Evolutionary conservation across 1,140 invertebrate genomes (phyloP), one percentile per base, ranked within the genome.

Genomic region (Euura lappo): DNA sequence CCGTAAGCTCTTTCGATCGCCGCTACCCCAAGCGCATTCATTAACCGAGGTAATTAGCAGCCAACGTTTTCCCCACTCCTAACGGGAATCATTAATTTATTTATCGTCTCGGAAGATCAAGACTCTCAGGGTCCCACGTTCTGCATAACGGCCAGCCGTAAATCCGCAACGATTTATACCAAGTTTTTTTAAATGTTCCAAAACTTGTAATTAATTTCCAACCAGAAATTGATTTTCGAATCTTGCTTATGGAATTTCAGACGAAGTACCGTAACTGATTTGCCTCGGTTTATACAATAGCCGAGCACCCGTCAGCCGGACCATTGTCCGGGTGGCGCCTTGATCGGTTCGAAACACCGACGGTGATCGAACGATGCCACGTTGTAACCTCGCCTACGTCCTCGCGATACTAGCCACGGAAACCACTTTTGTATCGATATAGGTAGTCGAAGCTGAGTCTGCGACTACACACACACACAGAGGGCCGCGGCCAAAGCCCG

Each of bases 381-480:
- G 51, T 0, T 28, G 28, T 28, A 28, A 60, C 51, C 8, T 60
- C 51, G 51, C 51, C 6, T 11, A 11, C 51, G 51, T 28, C 28
- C 28, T 28, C 28, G 28, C 28, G 28, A 28, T 28, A 28, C 51
- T n/a, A 8, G 13, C 51, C 51, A n/a, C 51, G 51, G 13, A 60
- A 60, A 60, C 51, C 51, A 60, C 51, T 60, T 60, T 60, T 60
- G 51, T 60, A 60, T 28, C 51, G 51, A 60, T 60, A 60, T n/a
- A 60, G 8, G 51, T 60, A n/a, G 28, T 60, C 13, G 13, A 11
- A 60, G 51, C 51, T 60, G 51, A 60, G 51, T 60, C 13, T 60
- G 51, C 51, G 3, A 60, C 51, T 60, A 3, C 6, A n/a, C 51
- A 6, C 51, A 6, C 8, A 60, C 10, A 11, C 51, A 11, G 51